Evolutionary conservation across 2,888 invertebrate genomes (phyloP), one percentile per base, ranked within the genome.

Genomic region (Clunio marinus): DNA sequence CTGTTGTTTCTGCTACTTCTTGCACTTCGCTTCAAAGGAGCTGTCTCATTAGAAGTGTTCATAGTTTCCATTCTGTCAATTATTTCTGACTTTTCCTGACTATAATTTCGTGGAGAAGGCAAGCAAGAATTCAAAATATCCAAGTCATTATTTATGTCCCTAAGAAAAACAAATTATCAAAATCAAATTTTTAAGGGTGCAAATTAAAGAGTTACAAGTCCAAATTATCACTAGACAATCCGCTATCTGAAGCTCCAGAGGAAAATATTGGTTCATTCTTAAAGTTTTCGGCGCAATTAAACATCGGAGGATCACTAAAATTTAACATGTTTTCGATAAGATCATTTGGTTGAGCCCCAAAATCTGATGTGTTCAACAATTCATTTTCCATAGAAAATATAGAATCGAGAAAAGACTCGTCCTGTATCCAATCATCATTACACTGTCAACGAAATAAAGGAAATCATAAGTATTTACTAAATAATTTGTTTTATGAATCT

Each of bases 391-490:
- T 74, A 37, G 86, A 86, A 75, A 88, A 83, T 69, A 89, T 85
- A 2, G 83, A 82, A 73, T 88, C 86, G 74, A 89, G 83, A 73
- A 89, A 82, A 71, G 88, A 85, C 73, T 85, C 85, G 57, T 80
- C 80, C 22, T 76, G 73, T 69, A 82, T 79, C 80, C 80, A 81
- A 73, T 77, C 77, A 70, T 79, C 74, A 37, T 32, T 51, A 17
- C 8, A 20, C 51, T 51, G 22, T n/a, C 8, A 24, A 22, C 24
- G 17, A 55, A 55, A 22, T 24, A 3, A 15, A n/a, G n/a, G 41
- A 41, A 41, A 41, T n/a, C n/a, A 4, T 1, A 46, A 4, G 8
- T 3, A 20, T 46, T 17, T 15, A 20, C 25, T 57, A 24, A 58
- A 27, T 51, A 20, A 51, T 20, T n/a, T 17, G 13, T 51, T 51